These are phyloP conservation scores for Rhinoderma darwinii DNA, from an alignment of 2,113 vertebrate genomes.

Conservation along the genomic window DNA sequence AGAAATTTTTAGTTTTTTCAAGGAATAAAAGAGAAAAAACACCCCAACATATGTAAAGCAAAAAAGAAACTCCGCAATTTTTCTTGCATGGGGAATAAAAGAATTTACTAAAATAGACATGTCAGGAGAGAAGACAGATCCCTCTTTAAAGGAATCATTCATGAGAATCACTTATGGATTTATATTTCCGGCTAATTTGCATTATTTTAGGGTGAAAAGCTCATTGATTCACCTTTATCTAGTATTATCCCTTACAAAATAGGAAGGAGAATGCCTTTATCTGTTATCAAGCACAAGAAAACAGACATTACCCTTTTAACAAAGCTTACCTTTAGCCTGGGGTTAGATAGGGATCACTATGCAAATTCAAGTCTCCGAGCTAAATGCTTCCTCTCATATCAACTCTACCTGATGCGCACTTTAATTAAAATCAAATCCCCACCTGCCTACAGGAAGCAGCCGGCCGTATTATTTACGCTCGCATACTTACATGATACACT, in stretches of 20 bases:
- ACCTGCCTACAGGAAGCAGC: constrained; percentile 41
- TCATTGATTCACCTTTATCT: background rate
- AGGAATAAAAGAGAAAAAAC: no score
- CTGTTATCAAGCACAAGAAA: constrained; percentile 7
- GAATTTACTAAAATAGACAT: no score
- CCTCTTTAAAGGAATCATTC: no score
- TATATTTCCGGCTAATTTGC: background rate
- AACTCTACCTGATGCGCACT: background rate
- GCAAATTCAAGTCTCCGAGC: background rate
- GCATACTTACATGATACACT: constrained; percentile 89
- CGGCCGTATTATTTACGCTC: background rate
- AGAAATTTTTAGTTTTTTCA: no score
- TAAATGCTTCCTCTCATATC: constrained; percentile 7
- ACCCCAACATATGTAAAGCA: no score
- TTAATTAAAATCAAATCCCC: constrained; percentile 66
- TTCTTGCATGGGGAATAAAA: no score
- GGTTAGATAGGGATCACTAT: constrained; percentile 63
- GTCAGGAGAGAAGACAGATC: no score
- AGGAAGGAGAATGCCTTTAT: constrained; percentile 13
- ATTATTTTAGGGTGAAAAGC: background rate
- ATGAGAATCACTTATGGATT: background rate
- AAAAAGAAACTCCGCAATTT: no score
- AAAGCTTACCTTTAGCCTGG: constrained; percentile 54
- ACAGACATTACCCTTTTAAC: constrained; percentile 7
- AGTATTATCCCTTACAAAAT: background rate